Evolutionary conservation across 2,888 invertebrate species (phyloP).

Genomic region (Parapristionchus giblindavisi): DNA sequence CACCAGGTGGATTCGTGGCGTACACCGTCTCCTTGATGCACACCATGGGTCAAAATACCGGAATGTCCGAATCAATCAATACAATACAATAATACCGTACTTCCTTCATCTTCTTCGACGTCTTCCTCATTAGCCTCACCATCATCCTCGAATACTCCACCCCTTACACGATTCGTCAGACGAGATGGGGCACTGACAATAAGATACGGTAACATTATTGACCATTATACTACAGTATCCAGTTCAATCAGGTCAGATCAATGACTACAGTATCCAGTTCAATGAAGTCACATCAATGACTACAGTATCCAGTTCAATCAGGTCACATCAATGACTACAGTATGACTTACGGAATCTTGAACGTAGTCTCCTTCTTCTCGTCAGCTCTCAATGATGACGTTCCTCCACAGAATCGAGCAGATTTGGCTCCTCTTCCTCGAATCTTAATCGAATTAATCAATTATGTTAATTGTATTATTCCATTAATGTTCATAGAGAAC

Average conservation of each 20-base stretch:
- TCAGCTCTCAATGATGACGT: slow-evolving; percentile 13
- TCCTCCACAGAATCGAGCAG: slow-evolving; percentile 10
- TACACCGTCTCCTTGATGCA: too few relatives aligned
- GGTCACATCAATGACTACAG: too few relatives aligned
- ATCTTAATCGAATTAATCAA: neutral
- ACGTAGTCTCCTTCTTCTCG: neutral
- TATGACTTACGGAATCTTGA: slow-evolving; percentile 25
- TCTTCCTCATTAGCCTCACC: slow-evolving; percentile 4
- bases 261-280: too few relatives aligned
- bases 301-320: too few relatives aligned
- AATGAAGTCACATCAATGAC: too few relatives aligned
- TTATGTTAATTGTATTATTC: neutral
- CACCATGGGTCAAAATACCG: too few relatives aligned
- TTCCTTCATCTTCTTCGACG: neutral
- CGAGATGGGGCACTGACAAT: slow-evolving; percentile 20
- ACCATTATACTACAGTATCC: neutral
- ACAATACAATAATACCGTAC: neutral
- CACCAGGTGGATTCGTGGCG: too few relatives aligned
- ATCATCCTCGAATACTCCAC: slow-evolving; percentile 29
- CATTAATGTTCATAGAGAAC: neutral
- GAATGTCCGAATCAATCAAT: too few relatives aligned
- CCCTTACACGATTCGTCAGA: slow-evolving; percentile 22
- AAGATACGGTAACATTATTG: neutral
- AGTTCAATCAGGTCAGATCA: too few relatives aligned
- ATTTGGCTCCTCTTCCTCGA: slow-evolving; percentile 28